Evolutionary conservation across 2,888 invertebrate genomes (phyloP), one percentile per base, ranked within the genome.

Genomic region (Ormyrus nitidulus): DNA sequence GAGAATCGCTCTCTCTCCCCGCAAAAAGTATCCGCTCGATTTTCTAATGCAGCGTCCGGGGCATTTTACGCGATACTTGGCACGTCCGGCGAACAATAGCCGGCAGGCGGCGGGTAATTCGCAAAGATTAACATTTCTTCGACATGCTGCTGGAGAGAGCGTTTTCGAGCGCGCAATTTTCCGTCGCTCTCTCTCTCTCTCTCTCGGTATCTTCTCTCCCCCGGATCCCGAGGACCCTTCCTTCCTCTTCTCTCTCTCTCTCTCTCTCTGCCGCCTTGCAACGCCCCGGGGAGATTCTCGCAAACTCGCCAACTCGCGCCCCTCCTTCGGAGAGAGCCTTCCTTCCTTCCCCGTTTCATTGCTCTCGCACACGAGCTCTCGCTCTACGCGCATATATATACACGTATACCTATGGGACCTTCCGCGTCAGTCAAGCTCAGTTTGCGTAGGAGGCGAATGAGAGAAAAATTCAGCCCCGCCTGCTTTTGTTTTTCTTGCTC

Each of bases 281-380:
- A 81, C 74, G 77, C 81, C 81, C 78, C 48, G 75, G 81, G 81
- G 81, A 78, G 74, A 81, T 75, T 78, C 78, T 77, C 74, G 80
- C 80, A 72, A 80, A 80, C 77, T 80, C 77, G 77, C 69, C 80
- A 62, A 68, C 72, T 72, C 68, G 56, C 8, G 34, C 54, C 61
- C 7, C 58, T 44, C 48, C 56, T 48, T 34, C 13, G 34, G 34
- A 34, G 34, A 34, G 34, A 34, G 34, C 54, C 11, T 49, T 13
- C 6, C 19, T 34, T 54, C n/a, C 51, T n/a, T 64, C 49, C 46
- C 61, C 48, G 34, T 66, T 61, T 71, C 70, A 49, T 46, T 46
- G 51, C 65, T 64, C 7, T 59, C 54, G 13, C 44, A 2, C 19
- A 34, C 34, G 34, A 34, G 34, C 34, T 4, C 3, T 34, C 34